Conservation (phyloP, 1,140 invertebrate genomes). For the Listronotus oregonensis region DNA sequence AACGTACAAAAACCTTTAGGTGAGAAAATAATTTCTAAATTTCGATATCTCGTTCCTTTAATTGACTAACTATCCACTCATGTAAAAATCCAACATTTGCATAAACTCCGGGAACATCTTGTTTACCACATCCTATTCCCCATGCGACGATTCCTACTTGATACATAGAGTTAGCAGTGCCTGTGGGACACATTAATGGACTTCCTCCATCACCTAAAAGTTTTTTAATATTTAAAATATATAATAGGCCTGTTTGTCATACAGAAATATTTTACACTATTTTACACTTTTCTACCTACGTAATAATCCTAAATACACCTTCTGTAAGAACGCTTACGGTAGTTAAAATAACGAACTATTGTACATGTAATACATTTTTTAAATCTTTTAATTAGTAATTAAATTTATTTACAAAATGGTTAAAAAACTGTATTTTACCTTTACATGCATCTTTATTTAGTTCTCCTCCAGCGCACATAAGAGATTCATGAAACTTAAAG, state of each 20-base stretch:
- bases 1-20: no score
- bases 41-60: slow-evolving; percentile 10
- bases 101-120: slow-evolving; percentile 69
- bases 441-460: slow-evolving; percentile 69
- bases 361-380: no score
- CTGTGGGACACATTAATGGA: slow-evolving; percentile 32
- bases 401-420: no score
- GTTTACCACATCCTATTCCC: slow-evolving; percentile 68
- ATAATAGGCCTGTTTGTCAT: no score
- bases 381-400: no score
- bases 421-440: slow-evolving; percentile 55
- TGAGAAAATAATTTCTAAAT: background rate
- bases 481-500: slow-evolving; percentile 59
- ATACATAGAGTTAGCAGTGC: background rate
- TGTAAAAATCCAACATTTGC: slow-evolving; percentile 63
- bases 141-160: slow-evolving; percentile 67
- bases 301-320: no score
- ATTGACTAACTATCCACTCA: slow-evolving; percentile 63
- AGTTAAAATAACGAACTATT: no score
- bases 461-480: slow-evolving; percentile 62
- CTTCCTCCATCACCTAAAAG: slow-evolving; percentile 36
- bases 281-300: no score
- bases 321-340: no score
- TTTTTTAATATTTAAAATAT: no score
- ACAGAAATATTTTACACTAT: no score